phyloP scores from a whole-genome alignment of 2,888 invertebrate genomes.

The Andrena hattorfiana region DNA sequence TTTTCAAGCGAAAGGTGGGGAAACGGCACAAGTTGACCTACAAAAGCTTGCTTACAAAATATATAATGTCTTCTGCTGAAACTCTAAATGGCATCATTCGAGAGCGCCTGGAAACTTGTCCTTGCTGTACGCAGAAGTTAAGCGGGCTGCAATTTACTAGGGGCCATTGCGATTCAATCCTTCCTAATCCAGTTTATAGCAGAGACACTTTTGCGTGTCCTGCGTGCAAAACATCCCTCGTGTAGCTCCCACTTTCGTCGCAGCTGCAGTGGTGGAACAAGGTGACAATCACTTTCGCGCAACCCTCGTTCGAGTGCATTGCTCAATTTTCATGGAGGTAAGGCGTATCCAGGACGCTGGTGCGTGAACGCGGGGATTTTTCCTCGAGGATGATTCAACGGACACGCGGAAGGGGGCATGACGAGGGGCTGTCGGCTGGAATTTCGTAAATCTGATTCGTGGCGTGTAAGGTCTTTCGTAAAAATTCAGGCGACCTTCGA shows the following conservation, averaged over 20 bases:
- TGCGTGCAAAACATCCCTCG: background rate
- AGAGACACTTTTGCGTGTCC: background rate
- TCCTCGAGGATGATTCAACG: background rate
- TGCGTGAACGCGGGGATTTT: slow-evolving; percentile 7
- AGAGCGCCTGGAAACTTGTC: background rate
- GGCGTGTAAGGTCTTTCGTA: slow-evolving; percentile 68
- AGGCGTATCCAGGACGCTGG: background rate
- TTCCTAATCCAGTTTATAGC: no score
- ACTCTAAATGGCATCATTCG: background rate
- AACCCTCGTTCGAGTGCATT: background rate
- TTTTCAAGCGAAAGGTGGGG: background rate
- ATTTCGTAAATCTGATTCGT: slow-evolving; percentile 64
- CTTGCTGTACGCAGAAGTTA: background rate
- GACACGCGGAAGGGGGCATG: background rate
- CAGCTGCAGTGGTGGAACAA: background rate
- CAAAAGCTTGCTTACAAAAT: background rate
- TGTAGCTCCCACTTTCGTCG: background rate
- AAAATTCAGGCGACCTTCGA: slow-evolving; percentile 82
- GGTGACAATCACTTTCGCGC: background rate
- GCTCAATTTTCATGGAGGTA: slow-evolving; percentile 10
- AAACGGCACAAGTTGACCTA: no score
- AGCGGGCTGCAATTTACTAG: background rate
- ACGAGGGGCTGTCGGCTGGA: background rate
- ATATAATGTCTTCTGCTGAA: background rate
- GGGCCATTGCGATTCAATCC: background rate